Conservation (phyloP, 2,113 vertebrate genomes). For the Strix aluco region DNA sequence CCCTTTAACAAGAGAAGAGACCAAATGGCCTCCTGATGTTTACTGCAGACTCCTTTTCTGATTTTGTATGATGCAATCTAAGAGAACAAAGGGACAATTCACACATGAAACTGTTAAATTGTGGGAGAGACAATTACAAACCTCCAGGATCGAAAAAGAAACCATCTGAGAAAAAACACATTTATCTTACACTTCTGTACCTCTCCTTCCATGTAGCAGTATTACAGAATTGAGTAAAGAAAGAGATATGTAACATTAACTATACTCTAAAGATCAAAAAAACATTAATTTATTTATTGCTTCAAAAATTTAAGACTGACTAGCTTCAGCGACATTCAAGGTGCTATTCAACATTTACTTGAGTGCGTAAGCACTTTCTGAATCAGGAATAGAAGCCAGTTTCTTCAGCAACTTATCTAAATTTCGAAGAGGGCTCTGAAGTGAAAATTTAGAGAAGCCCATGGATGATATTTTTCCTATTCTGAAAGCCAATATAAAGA, state of each 20-base stretch:
- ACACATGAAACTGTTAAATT: not conserved
- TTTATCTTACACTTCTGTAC: not conserved
- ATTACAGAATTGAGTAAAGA: not conserved
- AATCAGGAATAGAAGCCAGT: not conserved
- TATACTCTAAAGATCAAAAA: not conserved
- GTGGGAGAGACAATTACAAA: not conserved
- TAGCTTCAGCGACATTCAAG: not conserved
- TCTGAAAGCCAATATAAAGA: not conserved
- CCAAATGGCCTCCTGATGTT: not conserved
- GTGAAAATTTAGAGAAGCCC: not conserved
- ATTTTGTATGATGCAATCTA: not conserved
- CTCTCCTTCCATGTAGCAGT: not conserved
- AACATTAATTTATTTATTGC: not conserved
- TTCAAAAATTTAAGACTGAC: not conserved
- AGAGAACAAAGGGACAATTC: not conserved
- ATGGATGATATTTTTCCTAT: not conserved
- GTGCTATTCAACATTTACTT: not conserved
- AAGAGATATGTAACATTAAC: not conserved
- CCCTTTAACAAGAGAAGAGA: not conserved
- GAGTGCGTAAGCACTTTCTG: not conserved
- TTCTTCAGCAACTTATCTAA: not conserved
- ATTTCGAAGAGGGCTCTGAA: not conserved
- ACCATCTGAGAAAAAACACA: not conserved
- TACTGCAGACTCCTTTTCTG: not conserved
- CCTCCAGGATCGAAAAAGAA: not conserved